A percentile compares a stretch with the other conserved stretches of the same genome.
phyloP scores from a whole-genome alignment of 2,113 vertebrate species.

The Upupa epops region DNA sequence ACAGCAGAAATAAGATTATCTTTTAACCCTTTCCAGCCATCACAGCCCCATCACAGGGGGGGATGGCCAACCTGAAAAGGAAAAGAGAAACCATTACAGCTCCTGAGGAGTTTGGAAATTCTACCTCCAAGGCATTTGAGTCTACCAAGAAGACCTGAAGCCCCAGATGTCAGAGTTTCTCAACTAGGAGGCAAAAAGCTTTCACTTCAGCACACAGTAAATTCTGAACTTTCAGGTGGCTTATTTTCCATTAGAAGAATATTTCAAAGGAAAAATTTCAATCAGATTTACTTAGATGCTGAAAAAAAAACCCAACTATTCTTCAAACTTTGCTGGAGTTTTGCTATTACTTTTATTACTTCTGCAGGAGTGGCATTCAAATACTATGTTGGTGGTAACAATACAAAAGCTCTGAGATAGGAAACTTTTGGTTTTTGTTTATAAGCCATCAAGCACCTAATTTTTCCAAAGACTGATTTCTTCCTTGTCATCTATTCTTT shows the following conservation, averaged over 20 bases:
- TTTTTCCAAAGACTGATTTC: neutral
- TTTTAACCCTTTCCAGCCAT: neutral
- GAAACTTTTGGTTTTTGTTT: neutral
- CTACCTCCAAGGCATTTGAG: neutral
- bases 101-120: neutral
- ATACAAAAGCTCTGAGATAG: neutral
- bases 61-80: neutral
- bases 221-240: neutral
- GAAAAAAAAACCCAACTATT: neutral
- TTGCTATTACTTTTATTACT: neutral
- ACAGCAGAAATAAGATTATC: neutral
- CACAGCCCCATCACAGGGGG: neutral
- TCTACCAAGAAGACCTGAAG: neutral
- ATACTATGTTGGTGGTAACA: neutral
- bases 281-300: neutral
- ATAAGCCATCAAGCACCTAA: neutral
- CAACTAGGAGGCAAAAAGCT: neutral
- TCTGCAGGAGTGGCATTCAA: neutral
- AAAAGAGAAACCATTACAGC: neutral
- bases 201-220: neutral
- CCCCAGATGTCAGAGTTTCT: neutral
- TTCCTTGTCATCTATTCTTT: neutral
- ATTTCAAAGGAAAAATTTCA: neutral
- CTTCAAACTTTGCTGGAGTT: neutral
- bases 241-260: neutral